Evolutionary conservation across 1,140 invertebrate species (phyloP).

Genomic region (Drosophila saltans): DNA sequence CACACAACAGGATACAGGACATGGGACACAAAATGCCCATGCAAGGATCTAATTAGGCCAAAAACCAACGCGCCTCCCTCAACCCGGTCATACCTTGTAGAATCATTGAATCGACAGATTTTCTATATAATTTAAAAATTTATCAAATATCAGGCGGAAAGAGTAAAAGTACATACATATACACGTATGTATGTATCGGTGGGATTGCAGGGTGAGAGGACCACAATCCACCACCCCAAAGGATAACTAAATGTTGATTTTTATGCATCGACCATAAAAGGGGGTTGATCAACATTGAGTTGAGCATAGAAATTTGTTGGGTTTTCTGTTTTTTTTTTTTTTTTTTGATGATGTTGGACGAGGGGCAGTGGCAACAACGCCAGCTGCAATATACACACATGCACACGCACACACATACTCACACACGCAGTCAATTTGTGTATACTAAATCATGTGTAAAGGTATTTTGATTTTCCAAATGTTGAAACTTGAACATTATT

Average conservation of each 20-base stretch:
- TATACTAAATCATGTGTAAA: slow-evolving; percentile 80
- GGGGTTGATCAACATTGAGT: slow-evolving; percentile 60
- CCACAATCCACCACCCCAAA: slow-evolving; percentile 48
- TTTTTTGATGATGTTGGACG: slow-evolving; percentile 39
- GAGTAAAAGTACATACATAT: not conserved
- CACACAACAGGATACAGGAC: slow-evolving; percentile 18
- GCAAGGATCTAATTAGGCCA: slow-evolving; percentile 38
- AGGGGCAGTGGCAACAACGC: slow-evolving; percentile 68
- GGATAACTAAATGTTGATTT: slow-evolving; percentile 44
- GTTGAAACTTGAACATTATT: slow-evolving; percentile 18
- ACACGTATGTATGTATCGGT: slow-evolving; percentile 13
- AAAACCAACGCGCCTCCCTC: slow-evolving; percentile 19
- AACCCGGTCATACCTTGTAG: not conserved
- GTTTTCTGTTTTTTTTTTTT: not conserved
- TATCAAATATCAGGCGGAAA: slow-evolving; percentile 20
- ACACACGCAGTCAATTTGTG: slow-evolving; percentile 39
- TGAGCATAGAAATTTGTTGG: slow-evolving; percentile 68
- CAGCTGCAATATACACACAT: slow-evolving; percentile 56
- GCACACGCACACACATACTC: slow-evolving; percentile 15
- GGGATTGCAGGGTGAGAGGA: slow-evolving; percentile 26
- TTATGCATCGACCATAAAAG: slow-evolving; percentile 32
- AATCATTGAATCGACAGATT: slow-evolving; percentile 45
- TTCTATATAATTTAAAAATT: slow-evolving; percentile 47
- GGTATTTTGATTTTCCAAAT: slow-evolving; percentile 61
- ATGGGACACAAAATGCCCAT: slow-evolving; percentile 27